These are phyloP conservation scores for Nemopilema nomurai DNA, from an alignment of 30 jellyfish, hydroid and myxozoan genomes.

Conservation along the genomic window DNA sequence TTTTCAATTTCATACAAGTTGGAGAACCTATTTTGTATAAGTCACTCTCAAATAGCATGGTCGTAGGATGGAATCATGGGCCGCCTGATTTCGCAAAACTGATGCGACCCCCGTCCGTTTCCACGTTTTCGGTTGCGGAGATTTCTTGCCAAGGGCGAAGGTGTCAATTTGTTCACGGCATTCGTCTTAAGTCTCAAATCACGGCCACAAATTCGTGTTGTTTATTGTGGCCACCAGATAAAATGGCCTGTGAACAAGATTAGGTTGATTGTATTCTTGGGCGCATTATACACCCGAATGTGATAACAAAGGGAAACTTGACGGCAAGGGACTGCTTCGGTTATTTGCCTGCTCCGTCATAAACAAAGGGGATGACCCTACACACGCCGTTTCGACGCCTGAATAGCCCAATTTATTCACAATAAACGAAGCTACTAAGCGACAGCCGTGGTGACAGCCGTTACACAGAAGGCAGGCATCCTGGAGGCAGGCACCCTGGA, in stretches of 20 bases:
- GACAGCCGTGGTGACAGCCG: background rate
- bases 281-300: background rate
- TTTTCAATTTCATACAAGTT: too few species aligned
- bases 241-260: background rate
- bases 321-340: background rate
- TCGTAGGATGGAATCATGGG: too few species aligned
- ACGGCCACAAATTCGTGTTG: background rate
- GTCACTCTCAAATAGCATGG: too few species aligned
- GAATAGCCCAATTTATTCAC: background rate
- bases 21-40: too few species aligned
- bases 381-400: background rate
- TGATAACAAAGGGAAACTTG: background rate
- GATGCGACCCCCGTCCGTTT: background rate
- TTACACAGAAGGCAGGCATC: background rate
- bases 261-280: background rate
- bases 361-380: background rate
- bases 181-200: background rate
- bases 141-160: background rate
- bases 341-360: background rate
- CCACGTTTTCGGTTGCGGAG: background rate
- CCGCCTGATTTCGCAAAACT: background rate
- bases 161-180: background rate
- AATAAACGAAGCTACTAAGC: background rate
- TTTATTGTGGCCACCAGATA: background rate
- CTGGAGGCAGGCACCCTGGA: too few species aligned